Percentiles rank a stretch among this genome's conserved stretches.
phyloP scores from a whole-genome alignment of 2,888 invertebrate genomes.

The Sericinus montela region DNA sequence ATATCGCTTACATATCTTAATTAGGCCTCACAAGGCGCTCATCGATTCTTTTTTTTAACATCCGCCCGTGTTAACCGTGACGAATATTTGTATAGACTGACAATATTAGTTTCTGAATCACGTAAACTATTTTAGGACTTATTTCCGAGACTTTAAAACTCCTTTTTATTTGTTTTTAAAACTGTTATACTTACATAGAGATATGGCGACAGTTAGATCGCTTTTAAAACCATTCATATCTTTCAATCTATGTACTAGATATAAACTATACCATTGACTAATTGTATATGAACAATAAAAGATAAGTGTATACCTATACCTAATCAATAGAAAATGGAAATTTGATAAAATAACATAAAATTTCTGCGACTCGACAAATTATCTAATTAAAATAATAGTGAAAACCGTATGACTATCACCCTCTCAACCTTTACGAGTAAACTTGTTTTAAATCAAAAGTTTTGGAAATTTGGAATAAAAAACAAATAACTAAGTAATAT shows the following conservation, averaged over 20 bases:
- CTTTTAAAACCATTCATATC: constrained; percentile 14
- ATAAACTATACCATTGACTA: constrained; percentile 12
- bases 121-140: constrained; percentile 1
- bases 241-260: constrained; percentile 11
- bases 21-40: constrained; percentile 75
- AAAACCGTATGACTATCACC: no score
- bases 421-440: no score
- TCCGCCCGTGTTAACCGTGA: constrained; percentile 54
- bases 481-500: no score
- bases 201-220: constrained; percentile 13
- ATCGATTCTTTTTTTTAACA: constrained; percentile 50
- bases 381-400: no score
- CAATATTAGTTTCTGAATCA: constrained; percentile 7
- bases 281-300: no score
- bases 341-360: no score
- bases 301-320: no score
- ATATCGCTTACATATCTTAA: constrained; percentile 76
- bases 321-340: no score
- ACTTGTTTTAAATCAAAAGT: no score
- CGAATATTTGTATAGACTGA: constrained; percentile 50
- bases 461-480: no score
- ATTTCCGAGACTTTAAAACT: not conserved
- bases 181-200: not conserved
- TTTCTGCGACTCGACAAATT: no score
- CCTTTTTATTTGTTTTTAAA: not conserved